Conservation (phyloP, 1,140 invertebrate genomes). For the Drusus annulatus region DNA sequence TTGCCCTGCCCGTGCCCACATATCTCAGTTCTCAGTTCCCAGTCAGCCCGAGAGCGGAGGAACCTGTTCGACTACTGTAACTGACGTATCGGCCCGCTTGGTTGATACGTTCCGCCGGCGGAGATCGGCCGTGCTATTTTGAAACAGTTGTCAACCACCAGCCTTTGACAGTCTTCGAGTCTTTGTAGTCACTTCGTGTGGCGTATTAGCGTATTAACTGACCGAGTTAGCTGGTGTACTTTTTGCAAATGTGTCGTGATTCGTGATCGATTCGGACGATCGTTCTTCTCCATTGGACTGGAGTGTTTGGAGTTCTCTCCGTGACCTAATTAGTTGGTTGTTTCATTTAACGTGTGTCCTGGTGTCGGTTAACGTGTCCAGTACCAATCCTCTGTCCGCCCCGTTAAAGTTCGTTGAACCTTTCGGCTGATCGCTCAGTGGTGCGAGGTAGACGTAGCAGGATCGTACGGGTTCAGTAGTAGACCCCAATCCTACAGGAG, state of each 20-base stretch:
- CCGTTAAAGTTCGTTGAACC: constrained; percentile 35
- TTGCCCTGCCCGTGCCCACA: neutral
- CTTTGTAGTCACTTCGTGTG: neutral
- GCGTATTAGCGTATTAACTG: neutral
- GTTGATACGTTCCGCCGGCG: neutral
- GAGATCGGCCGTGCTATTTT: constrained; percentile 21
- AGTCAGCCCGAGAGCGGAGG: neutral
- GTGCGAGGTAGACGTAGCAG: neutral
- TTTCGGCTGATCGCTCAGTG: neutral
- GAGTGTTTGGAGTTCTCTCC: neutral
- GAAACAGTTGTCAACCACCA: constrained; percentile 31
- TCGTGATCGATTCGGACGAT: neutral
- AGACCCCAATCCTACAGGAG: neutral
- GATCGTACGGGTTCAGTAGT: constrained; percentile 10
- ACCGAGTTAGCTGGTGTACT: constrained; percentile 1
- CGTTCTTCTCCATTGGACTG: neutral
- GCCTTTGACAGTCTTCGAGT: constrained; percentile 27
- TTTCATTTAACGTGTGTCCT: neutral
- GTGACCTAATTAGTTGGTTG: constrained; percentile 10
- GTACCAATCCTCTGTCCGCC: neutral
- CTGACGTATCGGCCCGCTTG: constrained; percentile 4
- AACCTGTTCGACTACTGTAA: constrained; percentile 23
- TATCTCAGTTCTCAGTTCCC: neutral
- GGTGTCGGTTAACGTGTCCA: neutral
- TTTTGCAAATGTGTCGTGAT: too few species aligned